Base-by-base conservation (phyloP, 2,797 vertebrate species). In the Acanthiza pusilla region DNA sequence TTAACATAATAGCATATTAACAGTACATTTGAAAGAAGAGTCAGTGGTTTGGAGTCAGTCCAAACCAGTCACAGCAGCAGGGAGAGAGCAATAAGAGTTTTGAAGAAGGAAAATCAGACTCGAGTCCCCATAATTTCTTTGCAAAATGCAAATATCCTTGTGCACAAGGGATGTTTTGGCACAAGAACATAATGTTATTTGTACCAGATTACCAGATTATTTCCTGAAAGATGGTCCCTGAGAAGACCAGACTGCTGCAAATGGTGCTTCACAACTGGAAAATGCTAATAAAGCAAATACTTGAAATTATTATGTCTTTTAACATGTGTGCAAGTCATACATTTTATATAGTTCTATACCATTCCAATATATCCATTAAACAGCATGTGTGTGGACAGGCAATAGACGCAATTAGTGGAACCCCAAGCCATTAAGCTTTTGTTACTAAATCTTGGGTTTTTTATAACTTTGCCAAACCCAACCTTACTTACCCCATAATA, bases 1-100 rank as follows among this genome's bases (percentile, higher is more conserved):
- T 97, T 96, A 97, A 96, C 92, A 91, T 96, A 97, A 96, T 96
- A 95, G 93, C 88, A 89, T 94, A 93, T 96, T 96, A 97, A 95
- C 92, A 89, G 95, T 91, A 85, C 85, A 79, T 95, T 95, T 95
- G 93, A 96, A 96, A 93, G 93, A 96, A 87, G 94, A 96, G 65
- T 93, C 91, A 92, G 94, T 95, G 95, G 91, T 95, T 95, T 97
- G 95, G 93, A 97, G 92, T 68, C 91, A 65, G 84, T 94, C 95
- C 96, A 96, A 96, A 93, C 68, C 84, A 95, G 93, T 94, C 90
- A 94, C 71, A 96, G 86, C 93, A 95, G 93, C 94, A 94, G 81
- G 89, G 89, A 94, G 71, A 96, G 71, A 94, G 92, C 75, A 94
- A 47, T 94, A 96, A 93, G 91, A 94, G 67, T 91, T 95, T 40